phyloP scores from a whole-genome alignment of 2,888 invertebrate genomes.

The Tribolium freemani region DNA sequence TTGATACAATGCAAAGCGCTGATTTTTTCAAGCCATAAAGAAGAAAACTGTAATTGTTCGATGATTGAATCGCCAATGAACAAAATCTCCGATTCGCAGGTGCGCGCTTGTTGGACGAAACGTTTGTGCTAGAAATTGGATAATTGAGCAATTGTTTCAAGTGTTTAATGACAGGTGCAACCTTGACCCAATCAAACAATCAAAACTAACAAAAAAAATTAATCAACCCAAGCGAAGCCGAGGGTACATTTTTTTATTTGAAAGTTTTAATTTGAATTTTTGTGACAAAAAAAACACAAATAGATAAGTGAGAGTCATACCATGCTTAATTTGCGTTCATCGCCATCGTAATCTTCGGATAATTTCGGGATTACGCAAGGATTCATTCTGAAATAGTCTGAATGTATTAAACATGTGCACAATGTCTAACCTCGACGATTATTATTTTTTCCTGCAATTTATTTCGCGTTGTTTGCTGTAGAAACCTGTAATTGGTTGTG shows the following conservation, averaged over 20 bases:
- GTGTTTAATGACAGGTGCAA: neutral
- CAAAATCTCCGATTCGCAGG: conserved; percentile 76
- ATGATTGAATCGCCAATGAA: conserved; percentile 80
- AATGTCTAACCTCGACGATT: neutral
- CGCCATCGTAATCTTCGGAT: conserved; percentile 72
- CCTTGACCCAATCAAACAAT: neutral
- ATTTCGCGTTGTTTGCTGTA: too few relatives aligned
- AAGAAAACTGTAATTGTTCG: conserved; percentile 73
- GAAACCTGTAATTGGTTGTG: too few relatives aligned
- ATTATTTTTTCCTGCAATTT: neutral
- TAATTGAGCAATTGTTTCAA: neutral
- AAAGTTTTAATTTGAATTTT: too few relatives aligned
- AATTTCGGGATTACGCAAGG: conserved; percentile 70
- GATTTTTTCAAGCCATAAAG: conserved; percentile 76
- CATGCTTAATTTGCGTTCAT: conserved; percentile 75
- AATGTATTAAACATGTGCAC: neutral
- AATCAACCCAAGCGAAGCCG: too few relatives aligned
- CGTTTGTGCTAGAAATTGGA: conserved; percentile 72
- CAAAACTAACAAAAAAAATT: too few relatives aligned
- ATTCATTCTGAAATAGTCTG: conserved; percentile 62
- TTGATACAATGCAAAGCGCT: conserved; percentile 79
- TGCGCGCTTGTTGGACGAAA: conserved; percentile 74
- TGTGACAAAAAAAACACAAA: conserved; percentile 19
- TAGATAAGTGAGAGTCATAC: conserved; percentile 62
- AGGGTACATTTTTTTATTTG: too few relatives aligned